Evolutionary conservation across 1,140 invertebrate species (phyloP), one percentile per base, ranked within the genome.

Genomic region (Ptiloglossa arizonensis): DNA sequence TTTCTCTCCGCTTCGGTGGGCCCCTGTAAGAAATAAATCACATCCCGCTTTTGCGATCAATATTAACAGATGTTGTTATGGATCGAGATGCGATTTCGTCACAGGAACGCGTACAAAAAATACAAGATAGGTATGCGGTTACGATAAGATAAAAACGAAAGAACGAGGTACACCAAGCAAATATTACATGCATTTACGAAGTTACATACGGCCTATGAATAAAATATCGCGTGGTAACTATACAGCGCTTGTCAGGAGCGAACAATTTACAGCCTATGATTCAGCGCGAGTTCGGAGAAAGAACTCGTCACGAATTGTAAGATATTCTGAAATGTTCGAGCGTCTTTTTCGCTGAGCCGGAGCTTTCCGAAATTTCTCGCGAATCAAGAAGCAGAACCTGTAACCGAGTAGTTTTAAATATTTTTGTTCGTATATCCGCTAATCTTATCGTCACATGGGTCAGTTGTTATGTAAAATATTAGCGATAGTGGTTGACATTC

Each of bases 1-100:
- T 98, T 98, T 69, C 96, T 94, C 91, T 98, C 97, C 46, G 97
- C 97, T 92, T 98, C 97, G 62, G 96, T 97, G 17, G 96, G 96
- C 2, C 97, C 97, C 92, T 96, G 91, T 68, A 86, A 86, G 81
- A 73, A 86, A 80, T 77, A 64, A 83, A 71, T 70, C 69, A 35
- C 9, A 68, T 71, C 50, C 59, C 35, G 38, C 38, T 54, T n/a
- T 62, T 50, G 41, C 22, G 41, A 70, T 78, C 24, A 41, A 69
- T 72, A 69, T 11, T 38, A 22, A 76, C 73, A 68, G 67, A 69
- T 69, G 32, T 13, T 48, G 41, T 15, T n/a, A 69, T 38, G 19
- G 41, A 48, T 24, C 38, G 73, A 17, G 17, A 59, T 59, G 24
- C 29, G 29, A 59, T 69, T 68, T 76, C n/a, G 17, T 46, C 63